Base-by-base conservation (phyloP, 2,797 vertebrate species). In the Hylomyscus alleni region DNA sequence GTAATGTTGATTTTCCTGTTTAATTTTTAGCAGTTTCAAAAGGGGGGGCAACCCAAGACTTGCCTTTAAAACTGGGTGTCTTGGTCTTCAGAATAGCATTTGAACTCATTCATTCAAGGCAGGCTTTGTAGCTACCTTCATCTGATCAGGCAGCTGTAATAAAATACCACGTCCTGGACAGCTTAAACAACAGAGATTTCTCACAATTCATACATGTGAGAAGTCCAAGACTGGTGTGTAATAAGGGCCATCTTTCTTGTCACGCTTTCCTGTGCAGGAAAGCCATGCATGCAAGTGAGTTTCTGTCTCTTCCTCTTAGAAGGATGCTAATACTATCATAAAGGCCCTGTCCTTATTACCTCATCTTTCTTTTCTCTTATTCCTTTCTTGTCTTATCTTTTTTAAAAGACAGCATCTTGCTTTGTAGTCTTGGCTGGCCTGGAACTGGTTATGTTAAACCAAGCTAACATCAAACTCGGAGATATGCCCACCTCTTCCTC, bases 1-100 rank as follows among this genome's bases (percentile, higher is more conserved):
- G 34, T 93, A 72, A 62, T 84, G 56, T 92, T 96, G 50, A 40
- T 69, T 91, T 95, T 95, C 54, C 52, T 92, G 84, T 95, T 88
- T 93, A 84, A 29, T 86, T 89, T 89, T 87, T 84, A 92, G 56
- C 47, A 86, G 15, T 84, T 78, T 47, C 26, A 19, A 47, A 52
- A 29, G 56, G 1, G 24, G 60, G 24, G 24, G 24, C 60, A 62
- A 62, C 60, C 20, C 24, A 26, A 62, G 65, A 76, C n/a, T 90
- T 73, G 22, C 58, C 82, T 95, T 94, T 91, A 89, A 96, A 60
- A 26, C 37, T 40, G 34, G n/a, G n/a, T 29, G 7, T 81, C 77
- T n/a, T 54, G 34, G 65, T 47, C 26, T 44, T 44, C 40, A 65
- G 29, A 65, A 44, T 47, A 84, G 40, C 26, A 47, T 65, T 65